Evolutionary conservation across 2,888 invertebrate species (phyloP), one percentile per base, ranked within the genome.

Genomic region (Penaeus monodon): DNA sequence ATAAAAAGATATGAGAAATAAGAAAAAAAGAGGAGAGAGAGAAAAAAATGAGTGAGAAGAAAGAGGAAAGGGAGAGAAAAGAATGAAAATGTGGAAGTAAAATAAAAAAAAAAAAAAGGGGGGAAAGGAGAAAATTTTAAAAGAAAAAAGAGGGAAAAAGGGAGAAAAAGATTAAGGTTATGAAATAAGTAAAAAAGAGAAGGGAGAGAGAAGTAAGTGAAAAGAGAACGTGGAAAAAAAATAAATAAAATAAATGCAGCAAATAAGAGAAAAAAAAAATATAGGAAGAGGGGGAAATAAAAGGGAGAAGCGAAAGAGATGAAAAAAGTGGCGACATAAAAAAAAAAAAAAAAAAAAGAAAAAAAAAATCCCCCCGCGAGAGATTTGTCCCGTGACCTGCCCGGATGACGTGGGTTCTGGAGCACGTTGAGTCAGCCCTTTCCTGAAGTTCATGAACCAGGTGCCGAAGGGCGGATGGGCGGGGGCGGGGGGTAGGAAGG

Each of bases 401-500:
- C 57, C 57, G 57, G 57, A 57, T 57, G 57, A 57, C 57, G 14
- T 57, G 57, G 57, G 4, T 57, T 57, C 20, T 57, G 20, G 57
- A 57, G 57, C 57, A 20, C 17, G 57, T 57, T 57, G 57, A 57
- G 57, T 57, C 57, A 57, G 17, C 14, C 57, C 57, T 57, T 57
- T 17, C 57, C 17, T 70, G 70, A 70, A 70, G 70, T 27, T 33
- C 70, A 27, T 70, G 70, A 70, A 29, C 57, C n/a, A 70, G 70
- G 33, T 10, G 70, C 29, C 27, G 70, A 29, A 29, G 70, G 70
- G 70, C 27, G 70, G 70, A 70, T 24, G 70, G n/a, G 70, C 2
- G 33, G 70, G n/a, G 68, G 68, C 10, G 68, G 68, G 70, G 33
- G n/a, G 70, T 7, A 20, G 68, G 29, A 29, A 24, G 24, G 70